These are phyloP conservation scores for Sphyrna mokarran DNA, from an alignment of 2,113 vertebrate genomes.

Conservation along the genomic window DNA sequence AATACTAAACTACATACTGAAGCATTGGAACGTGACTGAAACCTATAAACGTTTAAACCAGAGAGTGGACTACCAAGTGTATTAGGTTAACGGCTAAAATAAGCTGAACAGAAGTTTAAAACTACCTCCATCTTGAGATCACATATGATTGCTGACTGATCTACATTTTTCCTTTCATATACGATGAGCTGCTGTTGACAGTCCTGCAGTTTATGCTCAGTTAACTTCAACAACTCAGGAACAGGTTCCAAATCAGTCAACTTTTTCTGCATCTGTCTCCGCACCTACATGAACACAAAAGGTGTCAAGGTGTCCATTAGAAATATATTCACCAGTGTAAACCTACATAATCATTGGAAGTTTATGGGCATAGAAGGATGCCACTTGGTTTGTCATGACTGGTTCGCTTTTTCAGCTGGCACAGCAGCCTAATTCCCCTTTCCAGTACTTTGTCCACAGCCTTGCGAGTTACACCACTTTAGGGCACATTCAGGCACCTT, in stretches of 20 bases:
- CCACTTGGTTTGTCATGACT: no score
- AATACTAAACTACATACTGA: not conserved
- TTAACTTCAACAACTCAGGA: constrained; percentile 68
- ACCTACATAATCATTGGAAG: not conserved
- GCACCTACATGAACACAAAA: constrained; percentile 47
- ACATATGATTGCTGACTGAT: constrained; percentile 65
- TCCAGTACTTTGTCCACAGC: no score
- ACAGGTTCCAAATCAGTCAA: constrained; percentile 75
- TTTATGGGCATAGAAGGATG: no score
- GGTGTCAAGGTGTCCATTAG: not conserved
- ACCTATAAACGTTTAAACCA: not conserved
- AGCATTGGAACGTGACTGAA: not conserved
- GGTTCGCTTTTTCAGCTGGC: no score
- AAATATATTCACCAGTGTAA: constrained; percentile 7
- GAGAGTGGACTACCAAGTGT: not conserved
- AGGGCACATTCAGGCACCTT: no score
- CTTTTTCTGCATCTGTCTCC: constrained; percentile 62
- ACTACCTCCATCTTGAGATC: constrained; percentile 79
- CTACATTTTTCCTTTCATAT: constrained; percentile 69
- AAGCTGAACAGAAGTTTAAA: constrained; percentile 48
- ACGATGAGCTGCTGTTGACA: constrained; percentile 66
- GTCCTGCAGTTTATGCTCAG: constrained; percentile 68
- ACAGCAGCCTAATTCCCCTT: no score
- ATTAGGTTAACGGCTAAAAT: not conserved
- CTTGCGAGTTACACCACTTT: no score